Conservation (phyloP, 2,797 vertebrate species). For the Smutsia temminckii region DNA sequence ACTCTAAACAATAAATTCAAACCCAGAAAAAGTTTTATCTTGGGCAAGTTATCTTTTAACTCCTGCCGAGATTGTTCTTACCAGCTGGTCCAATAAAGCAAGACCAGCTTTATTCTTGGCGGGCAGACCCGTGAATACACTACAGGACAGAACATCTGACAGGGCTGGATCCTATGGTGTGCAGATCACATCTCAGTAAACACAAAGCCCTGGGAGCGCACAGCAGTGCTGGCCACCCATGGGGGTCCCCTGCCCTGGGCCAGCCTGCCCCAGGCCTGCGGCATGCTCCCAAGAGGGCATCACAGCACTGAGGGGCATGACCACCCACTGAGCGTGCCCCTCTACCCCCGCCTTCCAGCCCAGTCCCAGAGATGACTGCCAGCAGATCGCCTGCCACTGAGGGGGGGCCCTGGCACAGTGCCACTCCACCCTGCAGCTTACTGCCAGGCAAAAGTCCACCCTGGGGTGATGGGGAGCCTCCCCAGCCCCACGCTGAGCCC, state of each 20-base stretch:
- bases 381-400: background rate
- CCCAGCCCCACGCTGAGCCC: background rate
- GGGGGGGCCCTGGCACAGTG: background rate
- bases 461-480: background rate
- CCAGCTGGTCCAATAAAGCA: background rate
- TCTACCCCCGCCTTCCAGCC: background rate
- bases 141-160: background rate
- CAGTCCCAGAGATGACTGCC: background rate
- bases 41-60: background rate
- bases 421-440: background rate
- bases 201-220: background rate
- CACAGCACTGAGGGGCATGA: background rate
- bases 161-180: background rate
- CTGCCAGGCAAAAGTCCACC: accelerated
- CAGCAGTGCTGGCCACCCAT: background rate
- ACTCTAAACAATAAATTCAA: constrained; percentile 16
- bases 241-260: background rate
- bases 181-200: background rate
- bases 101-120: background rate
- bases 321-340: background rate
- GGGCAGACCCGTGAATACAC: background rate
- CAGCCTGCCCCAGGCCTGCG: background rate
- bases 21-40: background rate
- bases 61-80: background rate
- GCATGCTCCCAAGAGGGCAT: accelerated